These are phyloP conservation scores for Neostethus bicornis DNA, from an alignment of 2,797 vertebrate genomes.

Conservation along the genomic window DNA sequence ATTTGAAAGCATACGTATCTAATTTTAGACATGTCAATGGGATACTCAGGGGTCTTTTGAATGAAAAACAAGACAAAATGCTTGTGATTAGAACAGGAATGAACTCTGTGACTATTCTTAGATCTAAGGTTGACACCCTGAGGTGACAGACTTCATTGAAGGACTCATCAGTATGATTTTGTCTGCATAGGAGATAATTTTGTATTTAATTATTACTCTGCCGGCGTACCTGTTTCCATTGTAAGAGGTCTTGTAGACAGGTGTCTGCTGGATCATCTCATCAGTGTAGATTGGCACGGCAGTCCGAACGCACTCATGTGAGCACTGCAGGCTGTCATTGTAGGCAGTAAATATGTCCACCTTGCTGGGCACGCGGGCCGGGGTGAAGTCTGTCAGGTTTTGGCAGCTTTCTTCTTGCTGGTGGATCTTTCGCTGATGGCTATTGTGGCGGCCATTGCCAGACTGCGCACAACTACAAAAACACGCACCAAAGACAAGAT, in stretches of 20 bases:
- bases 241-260: conserved; percentile 92
- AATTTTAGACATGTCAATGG: neutral
- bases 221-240: conserved; percentile 93
- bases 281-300: conserved; percentile 91
- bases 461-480: conserved; percentile 95
- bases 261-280: conserved; percentile 90
- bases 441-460: conserved; percentile 90
- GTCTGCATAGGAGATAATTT: conserved; percentile 1
- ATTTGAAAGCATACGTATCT: neutral
- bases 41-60: neutral
- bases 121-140: neutral
- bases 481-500: conserved; percentile 87
- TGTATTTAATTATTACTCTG: neutral
- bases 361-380: conserved; percentile 92
- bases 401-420: conserved; percentile 99
- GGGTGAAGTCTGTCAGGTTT: conserved; percentile 96
- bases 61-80: neutral
- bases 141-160: neutral
- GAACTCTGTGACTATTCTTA: neutral
- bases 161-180: neutral
- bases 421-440: conserved; percentile 96
- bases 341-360: conserved; percentile 99
- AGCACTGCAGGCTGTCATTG: conserved; percentile 96
- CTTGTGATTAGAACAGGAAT: conserved; percentile 4
- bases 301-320: conserved; percentile 93